Evolutionary conservation across 2,888 invertebrate species (phyloP).

Genomic region (Myopa testacea): DNA sequence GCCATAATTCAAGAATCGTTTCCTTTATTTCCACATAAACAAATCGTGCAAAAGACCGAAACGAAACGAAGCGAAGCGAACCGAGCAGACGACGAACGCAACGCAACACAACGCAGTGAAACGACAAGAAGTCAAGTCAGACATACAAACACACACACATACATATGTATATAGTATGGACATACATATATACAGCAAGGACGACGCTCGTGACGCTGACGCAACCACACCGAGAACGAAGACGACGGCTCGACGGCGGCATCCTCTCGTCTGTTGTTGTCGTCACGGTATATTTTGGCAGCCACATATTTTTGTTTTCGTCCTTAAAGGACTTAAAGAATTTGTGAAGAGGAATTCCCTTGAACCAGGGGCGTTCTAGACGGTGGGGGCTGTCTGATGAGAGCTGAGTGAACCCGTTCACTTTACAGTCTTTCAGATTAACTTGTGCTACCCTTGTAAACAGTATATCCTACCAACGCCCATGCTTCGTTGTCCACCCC

Average conservation of each 20-base stretch:
- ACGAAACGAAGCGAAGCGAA: constrained; percentile 18
- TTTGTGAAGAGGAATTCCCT: neutral
- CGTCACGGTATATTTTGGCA: constrained; percentile 33
- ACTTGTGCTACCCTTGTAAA: neutral
- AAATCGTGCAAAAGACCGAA: constrained; percentile 44
- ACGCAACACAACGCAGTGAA: neutral
- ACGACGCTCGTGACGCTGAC: neutral
- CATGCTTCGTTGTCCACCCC: neutral
- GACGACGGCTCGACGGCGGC: constrained; percentile 4
- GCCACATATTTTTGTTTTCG: neutral
- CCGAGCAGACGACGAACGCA: constrained; percentile 1
- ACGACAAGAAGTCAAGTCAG: too few relatives aligned
- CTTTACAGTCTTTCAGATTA: neutral
- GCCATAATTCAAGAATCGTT: constrained; percentile 54
- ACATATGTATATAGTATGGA: neutral
- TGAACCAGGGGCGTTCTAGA: neutral
- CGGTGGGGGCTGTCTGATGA: neutral
- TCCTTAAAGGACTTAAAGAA: constrained; percentile 8
- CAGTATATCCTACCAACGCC: neutral
- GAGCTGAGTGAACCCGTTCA: neutral
- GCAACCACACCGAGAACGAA: neutral
- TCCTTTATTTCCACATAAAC: constrained; percentile 52
- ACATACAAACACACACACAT: neutral
- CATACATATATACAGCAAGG: neutral
- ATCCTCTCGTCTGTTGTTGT: neutral